These are phyloP conservation scores for Charadrius vociferus DNA, from an alignment of 2,113 vertebrate genomes.

Conservation along the genomic window DNA sequence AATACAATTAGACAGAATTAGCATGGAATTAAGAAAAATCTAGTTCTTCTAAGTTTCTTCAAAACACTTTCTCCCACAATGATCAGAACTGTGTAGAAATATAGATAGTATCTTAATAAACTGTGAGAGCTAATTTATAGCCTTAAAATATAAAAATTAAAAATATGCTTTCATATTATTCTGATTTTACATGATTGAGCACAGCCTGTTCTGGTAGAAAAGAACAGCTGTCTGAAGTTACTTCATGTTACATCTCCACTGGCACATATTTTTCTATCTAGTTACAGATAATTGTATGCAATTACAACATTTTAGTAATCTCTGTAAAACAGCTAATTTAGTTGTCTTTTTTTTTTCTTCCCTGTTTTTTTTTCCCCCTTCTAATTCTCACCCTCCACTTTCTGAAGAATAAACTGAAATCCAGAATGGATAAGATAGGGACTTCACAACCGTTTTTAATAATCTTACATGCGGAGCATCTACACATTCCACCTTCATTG, in stretches of 20 bases:
- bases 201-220: slow-evolving; percentile 2
- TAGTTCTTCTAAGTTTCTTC: neutral
- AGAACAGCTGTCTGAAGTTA: slow-evolving; percentile 33
- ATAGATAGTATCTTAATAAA: neutral
- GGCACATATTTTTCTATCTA: slow-evolving; percentile 6
- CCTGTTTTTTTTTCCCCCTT: neutral
- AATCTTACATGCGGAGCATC: neutral
- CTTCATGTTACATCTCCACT: neutral
- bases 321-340: slow-evolving; percentile 31
- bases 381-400: neutral
- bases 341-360: neutral
- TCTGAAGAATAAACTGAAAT: neutral
- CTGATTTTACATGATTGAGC: neutral
- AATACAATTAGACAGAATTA: neutral
- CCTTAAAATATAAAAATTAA: neutral
- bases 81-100: neutral
- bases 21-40: neutral
- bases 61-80: neutral
- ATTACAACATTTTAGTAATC: slow-evolving; percentile 4
- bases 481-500: neutral
- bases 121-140: neutral
- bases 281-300: slow-evolving; percentile 16
- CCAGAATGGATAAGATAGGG: neutral
- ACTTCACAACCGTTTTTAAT: neutral
- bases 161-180: slow-evolving; percentile 7